Evolutionary conservation across 2,888 invertebrate genomes (phyloP), one percentile per base, ranked within the genome.

Genomic region (Thalpophila matura): DNA sequence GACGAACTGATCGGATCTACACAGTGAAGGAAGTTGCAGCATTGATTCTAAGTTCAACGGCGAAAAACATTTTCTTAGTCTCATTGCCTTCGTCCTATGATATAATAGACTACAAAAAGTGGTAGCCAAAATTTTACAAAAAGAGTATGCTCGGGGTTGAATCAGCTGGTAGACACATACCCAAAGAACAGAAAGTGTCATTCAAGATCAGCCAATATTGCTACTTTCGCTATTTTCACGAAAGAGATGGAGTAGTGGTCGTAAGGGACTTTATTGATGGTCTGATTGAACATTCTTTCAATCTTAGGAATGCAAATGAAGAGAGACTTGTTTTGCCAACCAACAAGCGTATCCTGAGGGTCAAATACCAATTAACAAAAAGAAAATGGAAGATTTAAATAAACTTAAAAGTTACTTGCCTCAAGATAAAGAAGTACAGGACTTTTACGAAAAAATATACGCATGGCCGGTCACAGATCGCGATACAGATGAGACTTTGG

Each of bases 381-480:
- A 53, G 26, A 53, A 53, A 42, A 53, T 53, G 40, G 53, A 53
- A 42, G 29, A 42, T 31, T 42, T 53, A 42, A 29, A 51, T 27
- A 51, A 51, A 51, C 53, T 42, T 40, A 54, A 29, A 54, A 54
- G 31, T 54, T 54, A 54, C 53, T 54, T 54, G 53, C 53, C 53
- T 27, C 40, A 54, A 40, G 50, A 50, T 35, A 33, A 50, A 37
- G 42, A 54, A 54, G 38, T 51, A 51, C 29, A 51, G 38, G 51
- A 51, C 18, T 51, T 35, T 27, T 37, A 51, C 27, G 35, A 51
- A 51, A 31, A 51, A 51, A 51, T 51, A 40, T 51, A 51, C 24
- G 18, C 24, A 29, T 51, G 38, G 40, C 50, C 29, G 51, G 51
- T 51, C 51, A 40, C 38, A 27, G 51, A 51, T 38, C 51, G 38